Percentiles rank a stretch among this genome's conserved stretches.
Conservation (phyloP, 2,113 vertebrate genomes). For the Daubentonia madagascariensis region DNA sequence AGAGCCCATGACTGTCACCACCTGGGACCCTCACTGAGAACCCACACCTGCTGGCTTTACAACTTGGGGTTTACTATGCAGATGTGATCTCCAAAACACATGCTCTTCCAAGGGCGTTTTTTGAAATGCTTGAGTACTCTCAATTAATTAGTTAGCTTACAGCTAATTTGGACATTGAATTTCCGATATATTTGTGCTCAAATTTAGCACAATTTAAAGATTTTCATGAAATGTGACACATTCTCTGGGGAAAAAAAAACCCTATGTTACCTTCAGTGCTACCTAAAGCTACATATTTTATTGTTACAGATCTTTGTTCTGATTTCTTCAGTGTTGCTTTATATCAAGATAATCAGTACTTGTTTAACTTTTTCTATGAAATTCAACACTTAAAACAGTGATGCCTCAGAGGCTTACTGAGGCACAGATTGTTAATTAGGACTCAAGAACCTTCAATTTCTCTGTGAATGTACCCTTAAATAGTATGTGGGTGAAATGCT, state of each 20-base stretch:
- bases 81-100: neutral
- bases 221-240: accelerated
- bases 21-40: too few species aligned
- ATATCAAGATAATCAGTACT: neutral
- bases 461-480: neutral
- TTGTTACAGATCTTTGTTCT: neutral
- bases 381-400: neutral
- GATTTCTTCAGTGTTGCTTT: neutral
- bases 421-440: neutral
- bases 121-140: neutral
- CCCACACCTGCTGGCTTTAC: accelerated
- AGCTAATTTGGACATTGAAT: neutral
- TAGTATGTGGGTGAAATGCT: neutral
- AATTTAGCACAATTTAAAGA: neutral
- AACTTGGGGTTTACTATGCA: accelerated
- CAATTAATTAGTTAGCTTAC: neutral
- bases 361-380: neutral
- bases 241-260: neutral
- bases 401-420: neutral
- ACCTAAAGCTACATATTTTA: neutral
- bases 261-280: neutral
- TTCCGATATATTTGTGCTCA: neutral
- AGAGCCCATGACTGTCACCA: accelerated
- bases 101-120: too few species aligned
- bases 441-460: neutral